Conservation (phyloP, 2,113 vertebrate species). For the Colaptes auratus region DNA sequence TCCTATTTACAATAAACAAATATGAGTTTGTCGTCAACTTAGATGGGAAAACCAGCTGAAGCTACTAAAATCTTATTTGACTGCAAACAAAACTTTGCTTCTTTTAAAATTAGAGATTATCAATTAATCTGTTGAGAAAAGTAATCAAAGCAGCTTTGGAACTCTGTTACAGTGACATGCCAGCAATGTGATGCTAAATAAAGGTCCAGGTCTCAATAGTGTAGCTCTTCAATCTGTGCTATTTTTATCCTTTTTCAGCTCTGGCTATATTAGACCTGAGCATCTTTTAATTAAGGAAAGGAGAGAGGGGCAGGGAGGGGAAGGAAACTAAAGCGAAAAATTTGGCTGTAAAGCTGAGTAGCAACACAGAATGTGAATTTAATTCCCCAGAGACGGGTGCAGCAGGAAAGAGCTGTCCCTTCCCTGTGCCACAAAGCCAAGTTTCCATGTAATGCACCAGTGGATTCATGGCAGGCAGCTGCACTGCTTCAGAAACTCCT, state of each 20-base stretch:
- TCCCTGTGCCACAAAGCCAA: neutral
- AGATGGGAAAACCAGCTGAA: neutral
- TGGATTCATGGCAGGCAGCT: neutral
- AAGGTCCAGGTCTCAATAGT: neutral
- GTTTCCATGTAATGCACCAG: neutral
- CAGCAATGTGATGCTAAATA: neutral
- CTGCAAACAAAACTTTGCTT: neutral
- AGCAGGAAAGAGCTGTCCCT: neutral
- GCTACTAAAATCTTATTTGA: neutral
- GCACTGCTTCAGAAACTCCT: neutral
- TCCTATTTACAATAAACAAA: neutral
- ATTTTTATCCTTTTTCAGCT: neutral
- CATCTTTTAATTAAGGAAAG: slow-evolving; percentile 1
- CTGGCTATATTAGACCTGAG: neutral
- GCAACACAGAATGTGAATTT: neutral
- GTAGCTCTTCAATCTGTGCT: neutral
- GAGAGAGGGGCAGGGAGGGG: neutral
- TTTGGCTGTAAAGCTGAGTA: neutral
- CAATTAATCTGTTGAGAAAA: slow-evolving; percentile 6
- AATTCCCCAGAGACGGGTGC: neutral
- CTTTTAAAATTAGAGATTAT: neutral
- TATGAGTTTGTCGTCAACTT: neutral
- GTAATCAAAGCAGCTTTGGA: neutral
- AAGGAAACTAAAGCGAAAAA: slow-evolving; percentile 17
- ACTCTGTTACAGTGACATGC: neutral